Percentiles rank a stretch among this genome's conserved stretches.
phyloP scores from a whole-genome alignment of 1,140 invertebrate genomes.

The Neotoxoptera formosana region DNA sequence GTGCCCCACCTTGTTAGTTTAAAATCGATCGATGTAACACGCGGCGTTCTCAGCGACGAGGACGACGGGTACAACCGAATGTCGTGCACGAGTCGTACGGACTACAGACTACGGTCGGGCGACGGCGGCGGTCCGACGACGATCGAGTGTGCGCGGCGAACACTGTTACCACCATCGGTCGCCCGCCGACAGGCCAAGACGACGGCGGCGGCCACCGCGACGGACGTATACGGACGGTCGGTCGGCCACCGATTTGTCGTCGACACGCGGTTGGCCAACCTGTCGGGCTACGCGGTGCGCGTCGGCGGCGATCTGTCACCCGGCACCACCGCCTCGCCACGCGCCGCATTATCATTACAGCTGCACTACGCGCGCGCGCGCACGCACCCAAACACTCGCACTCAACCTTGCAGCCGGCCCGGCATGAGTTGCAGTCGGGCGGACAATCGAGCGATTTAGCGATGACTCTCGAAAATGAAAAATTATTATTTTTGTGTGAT shows the following conservation, averaged over 20 bases:
- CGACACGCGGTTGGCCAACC: slow-evolving; percentile 37
- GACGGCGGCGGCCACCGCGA: neutral
- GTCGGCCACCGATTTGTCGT: slow-evolving; percentile 42
- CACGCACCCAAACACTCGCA: neutral
- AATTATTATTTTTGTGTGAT: neutral
- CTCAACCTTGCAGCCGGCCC: neutral
- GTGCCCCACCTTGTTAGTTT: neutral
- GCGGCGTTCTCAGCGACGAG: neutral
- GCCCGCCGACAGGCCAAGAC: neutral
- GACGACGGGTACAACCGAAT: neutral
- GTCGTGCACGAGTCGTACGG: slow-evolving; percentile 13
- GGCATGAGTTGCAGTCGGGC: neutral
- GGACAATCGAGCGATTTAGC: neutral
- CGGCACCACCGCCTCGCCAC: neutral
- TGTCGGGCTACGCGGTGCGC: neutral
- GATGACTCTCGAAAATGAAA: neutral
- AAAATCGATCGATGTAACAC: neutral
- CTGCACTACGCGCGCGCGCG: neutral
- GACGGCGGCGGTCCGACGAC: neutral
- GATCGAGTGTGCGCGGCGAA: slow-evolving; percentile 27
- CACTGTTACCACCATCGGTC: slow-evolving; percentile 36
- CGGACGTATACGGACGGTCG: neutral
- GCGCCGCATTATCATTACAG: neutral
- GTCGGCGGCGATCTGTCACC: neutral
- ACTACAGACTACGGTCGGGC: slow-evolving; percentile 21